A percentile compares a stretch with the other conserved stretches of the same genome.
Evolutionary conservation across 2,113 vertebrate genomes (phyloP).

Genomic region (Oryzias javanicus): DNA sequence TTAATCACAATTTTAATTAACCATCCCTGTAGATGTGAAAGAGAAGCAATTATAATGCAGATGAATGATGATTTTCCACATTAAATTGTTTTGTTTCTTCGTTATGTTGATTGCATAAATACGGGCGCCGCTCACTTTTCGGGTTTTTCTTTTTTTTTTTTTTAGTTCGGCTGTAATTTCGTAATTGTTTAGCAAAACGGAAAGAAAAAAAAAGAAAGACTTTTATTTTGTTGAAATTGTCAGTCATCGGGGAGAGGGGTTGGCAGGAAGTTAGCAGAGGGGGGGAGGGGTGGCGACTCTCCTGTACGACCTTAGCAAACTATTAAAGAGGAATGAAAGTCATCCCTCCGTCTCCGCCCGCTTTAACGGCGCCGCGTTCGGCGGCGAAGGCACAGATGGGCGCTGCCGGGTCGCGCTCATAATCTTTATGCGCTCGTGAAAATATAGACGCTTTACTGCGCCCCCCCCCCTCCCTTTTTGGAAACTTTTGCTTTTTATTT

Average conservation of each 20-base stretch:
- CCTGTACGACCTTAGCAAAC: conserved; percentile 65
- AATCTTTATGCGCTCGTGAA: conserved; percentile 83
- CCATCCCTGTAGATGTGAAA: conserved; percentile 98
- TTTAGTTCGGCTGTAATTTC: conserved; percentile 91
- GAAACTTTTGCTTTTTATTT: conserved; percentile 62
- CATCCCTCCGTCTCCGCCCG: conserved; percentile 28
- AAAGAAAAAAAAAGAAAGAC: conserved; percentile 87
- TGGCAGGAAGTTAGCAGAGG: conserved; percentile 22
- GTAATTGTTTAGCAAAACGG: conserved; percentile 89
- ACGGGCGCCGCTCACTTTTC: conserved; percentile 95
- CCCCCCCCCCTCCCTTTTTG: conserved; percentile 65
- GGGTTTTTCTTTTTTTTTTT: conserved; percentile 3
- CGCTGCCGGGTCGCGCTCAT: conserved; percentile 58
- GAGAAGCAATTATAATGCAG: conserved; percentile 99
- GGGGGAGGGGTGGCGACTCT: conserved; percentile 3
- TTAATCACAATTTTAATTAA: conserved; percentile 99
- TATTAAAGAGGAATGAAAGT: conserved; percentile 69
- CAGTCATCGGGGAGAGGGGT: conserved; percentile 73
- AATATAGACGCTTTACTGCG: conserved; percentile 77
- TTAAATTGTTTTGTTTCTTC: conserved; percentile 99
- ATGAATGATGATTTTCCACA: conserved; percentile 99
- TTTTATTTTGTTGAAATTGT: conserved; percentile 92
- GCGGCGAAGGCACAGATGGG: conserved; percentile 72
- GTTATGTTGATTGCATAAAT: conserved; percentile 99
- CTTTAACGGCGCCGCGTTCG: conserved; percentile 47